A percentile compares a stretch with the other conserved stretches of the same genome.
Evolutionary conservation across 2,113 vertebrate species (phyloP).

Genomic region (Genyomyrus donnyi): DNA sequence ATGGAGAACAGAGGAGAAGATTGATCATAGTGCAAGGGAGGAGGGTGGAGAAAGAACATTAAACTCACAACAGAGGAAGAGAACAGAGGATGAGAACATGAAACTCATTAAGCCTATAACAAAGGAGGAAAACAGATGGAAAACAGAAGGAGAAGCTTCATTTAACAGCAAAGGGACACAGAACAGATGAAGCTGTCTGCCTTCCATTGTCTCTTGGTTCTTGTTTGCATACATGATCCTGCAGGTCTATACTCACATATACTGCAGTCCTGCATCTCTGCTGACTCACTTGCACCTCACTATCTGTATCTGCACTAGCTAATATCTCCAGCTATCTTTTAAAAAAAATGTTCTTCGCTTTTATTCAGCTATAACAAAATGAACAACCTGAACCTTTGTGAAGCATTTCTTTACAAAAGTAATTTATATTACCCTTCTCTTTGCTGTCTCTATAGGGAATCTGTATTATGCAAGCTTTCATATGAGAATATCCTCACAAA

Average conservation of each 20-base stretch:
- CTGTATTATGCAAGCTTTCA: constrained; percentile 37
- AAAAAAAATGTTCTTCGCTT: neutral
- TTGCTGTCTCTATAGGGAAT: constrained; percentile 48
- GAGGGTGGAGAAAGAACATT: constrained; percentile 38
- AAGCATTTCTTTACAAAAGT: constrained; percentile 16
- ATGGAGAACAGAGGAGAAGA: neutral
- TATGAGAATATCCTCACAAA: constrained; percentile 6
- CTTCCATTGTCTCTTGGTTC: constrained; percentile 23
- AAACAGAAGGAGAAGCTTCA: neutral
- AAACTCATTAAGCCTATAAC: neutral
- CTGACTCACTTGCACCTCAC: neutral
- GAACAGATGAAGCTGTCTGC: constrained; percentile 7
- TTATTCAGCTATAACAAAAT: neutral
- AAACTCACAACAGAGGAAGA: constrained; percentile 23
- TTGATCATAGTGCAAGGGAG: constrained; percentile 25
- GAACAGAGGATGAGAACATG: constrained; percentile 27
- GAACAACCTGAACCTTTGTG: neutral
- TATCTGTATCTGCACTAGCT: constrained; percentile 11
- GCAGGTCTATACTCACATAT: constrained; percentile 8
- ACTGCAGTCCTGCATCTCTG: constrained; percentile 21
- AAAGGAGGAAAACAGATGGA: neutral
- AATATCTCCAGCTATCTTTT: constrained; percentile 8
- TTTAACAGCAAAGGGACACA: neutral
- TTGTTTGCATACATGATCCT: constrained; percentile 9
- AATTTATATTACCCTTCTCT: constrained; percentile 32